phyloP scores from a whole-genome alignment of 2,888 invertebrate species.

The Tuberolachnus salignus region DNA sequence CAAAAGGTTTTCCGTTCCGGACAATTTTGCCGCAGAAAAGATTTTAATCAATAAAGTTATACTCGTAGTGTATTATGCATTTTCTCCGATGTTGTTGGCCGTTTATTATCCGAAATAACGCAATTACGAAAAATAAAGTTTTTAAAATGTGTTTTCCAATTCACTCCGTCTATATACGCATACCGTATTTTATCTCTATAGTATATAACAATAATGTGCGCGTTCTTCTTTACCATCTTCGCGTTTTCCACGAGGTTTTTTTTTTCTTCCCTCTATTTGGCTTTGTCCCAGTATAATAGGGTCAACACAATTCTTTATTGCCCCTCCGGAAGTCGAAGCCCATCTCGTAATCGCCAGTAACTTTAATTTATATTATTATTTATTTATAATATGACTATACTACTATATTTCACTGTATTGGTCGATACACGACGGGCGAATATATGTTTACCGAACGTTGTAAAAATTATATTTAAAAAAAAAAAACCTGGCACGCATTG shows the following conservation, averaged over 20 bases:
- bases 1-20: neutral
- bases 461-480: no score
- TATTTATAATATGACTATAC: neutral
- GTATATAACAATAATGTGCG: neutral
- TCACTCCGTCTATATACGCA: neutral
- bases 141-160: neutral
- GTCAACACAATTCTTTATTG: slow-evolving; percentile 20
- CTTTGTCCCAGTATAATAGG: slow-evolving; percentile 23
- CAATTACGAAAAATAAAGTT: neutral
- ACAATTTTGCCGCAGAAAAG: neutral
- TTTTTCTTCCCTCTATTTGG: slow-evolving; percentile 21
- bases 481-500: no score
- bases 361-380: slow-evolving; percentile 7
- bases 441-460: no score
- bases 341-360: neutral
- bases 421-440: no score
- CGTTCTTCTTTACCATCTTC: slow-evolving; percentile 3
- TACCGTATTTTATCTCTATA: neutral
- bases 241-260: neutral
- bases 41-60: neutral
- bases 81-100: neutral
- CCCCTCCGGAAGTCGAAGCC: slow-evolving; percentile 6
- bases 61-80: neutral
- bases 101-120: neutral
- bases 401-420: neutral